Base-by-base conservation (phyloP, 1,140 invertebrate genomes). In the Neuroterus valhalla region DNA sequence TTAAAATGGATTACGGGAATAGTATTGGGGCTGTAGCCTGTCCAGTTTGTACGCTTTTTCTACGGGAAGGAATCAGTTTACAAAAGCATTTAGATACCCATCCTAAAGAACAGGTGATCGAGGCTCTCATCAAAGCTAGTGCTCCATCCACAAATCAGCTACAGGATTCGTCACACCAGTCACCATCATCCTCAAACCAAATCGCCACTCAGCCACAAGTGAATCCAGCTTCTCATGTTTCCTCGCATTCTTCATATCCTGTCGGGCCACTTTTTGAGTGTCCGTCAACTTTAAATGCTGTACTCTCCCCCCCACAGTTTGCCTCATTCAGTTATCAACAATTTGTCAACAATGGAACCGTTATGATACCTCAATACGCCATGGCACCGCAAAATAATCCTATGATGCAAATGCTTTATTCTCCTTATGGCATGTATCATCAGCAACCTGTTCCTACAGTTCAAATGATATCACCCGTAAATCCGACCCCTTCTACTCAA, bases 61-160 rank as follows among this genome's bases (percentile, higher is more conserved):
- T 96, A 66, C 93, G 95, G 76, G 94, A 94, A 88, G 95, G 95
- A 42, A 96, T 96, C 89, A 93, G 93, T 70, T 88, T 96, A 73
- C 93, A 95, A 81, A 92, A 92, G 75, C 95, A 96, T 88, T 91
- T 96, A 84, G 93, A 95, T 82, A 96, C 94, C 8, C 95, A 96
- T 91, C 95, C 95, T 23, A 96, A 96, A 85, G 95, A 96, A 83
- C 94, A 96, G 86, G 94, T 96, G 31, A 96, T 96, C 77, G 94
- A 94, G 83, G 95, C 95, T n/a, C 88, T 96, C 55, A 92, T 94
- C 42, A 90, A 92, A 80, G 87, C 86, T 2, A 89, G 86, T 68
- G 46, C 74, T n/a, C 21, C 50, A 14, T 21, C 50, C 26, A 66
- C 73, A 38, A 48, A 62, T 23, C 69, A 69, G 43, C 50, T 66